A percentile compares a stretch with the other conserved stretches of the same genome.
Conservation (phyloP, 2,113 vertebrate species). For the Tenebrosternarchus preto region DNA sequence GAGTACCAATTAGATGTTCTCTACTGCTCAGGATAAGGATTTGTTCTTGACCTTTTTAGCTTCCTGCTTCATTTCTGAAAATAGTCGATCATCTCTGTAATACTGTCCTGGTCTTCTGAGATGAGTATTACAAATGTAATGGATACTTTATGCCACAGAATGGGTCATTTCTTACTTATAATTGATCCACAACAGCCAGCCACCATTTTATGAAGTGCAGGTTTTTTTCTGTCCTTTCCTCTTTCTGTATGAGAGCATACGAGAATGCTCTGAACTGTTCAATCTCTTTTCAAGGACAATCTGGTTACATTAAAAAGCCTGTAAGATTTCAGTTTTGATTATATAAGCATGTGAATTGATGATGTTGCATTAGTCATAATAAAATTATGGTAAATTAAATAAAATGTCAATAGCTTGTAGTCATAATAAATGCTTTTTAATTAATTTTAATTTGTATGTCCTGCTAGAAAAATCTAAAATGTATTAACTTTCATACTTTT, state of each 20-base stretch:
- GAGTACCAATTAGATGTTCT: slow-evolving; percentile 18
- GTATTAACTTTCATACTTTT: no score
- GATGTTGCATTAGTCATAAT: slow-evolving; percentile 48
- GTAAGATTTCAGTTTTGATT: slow-evolving; percentile 67
- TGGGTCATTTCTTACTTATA: slow-evolving; percentile 43
- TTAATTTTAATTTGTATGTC: background rate
- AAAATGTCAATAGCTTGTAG: slow-evolving; percentile 12
- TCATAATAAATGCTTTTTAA: slow-evolving; percentile 21
- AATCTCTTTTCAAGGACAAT: slow-evolving; percentile 37
- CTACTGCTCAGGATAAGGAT: slow-evolving; percentile 25
- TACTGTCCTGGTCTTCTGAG: slow-evolving; percentile 14
- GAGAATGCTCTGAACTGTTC: slow-evolving; percentile 28
- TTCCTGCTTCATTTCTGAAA: slow-evolving; percentile 20
- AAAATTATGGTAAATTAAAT: background rate
- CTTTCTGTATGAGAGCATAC: slow-evolving; percentile 6
- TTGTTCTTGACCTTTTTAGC: slow-evolving; percentile 30
- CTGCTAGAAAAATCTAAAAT: background rate
- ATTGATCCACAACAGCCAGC: slow-evolving; percentile 25
- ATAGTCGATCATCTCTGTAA: slow-evolving; percentile 26
- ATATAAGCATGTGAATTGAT: slow-evolving; percentile 58
- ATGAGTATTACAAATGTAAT: slow-evolving; percentile 33
- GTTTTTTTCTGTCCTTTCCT: slow-evolving; percentile 8
- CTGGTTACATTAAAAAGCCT: slow-evolving; percentile 46
- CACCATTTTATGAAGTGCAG: background rate
- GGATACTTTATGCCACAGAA: slow-evolving; percentile 26